A percentile compares a stretch with the other conserved stretches of the same genome.
Conservation (phyloP, 2,797 vertebrate species). For the Pempheris klunzingeri region DNA sequence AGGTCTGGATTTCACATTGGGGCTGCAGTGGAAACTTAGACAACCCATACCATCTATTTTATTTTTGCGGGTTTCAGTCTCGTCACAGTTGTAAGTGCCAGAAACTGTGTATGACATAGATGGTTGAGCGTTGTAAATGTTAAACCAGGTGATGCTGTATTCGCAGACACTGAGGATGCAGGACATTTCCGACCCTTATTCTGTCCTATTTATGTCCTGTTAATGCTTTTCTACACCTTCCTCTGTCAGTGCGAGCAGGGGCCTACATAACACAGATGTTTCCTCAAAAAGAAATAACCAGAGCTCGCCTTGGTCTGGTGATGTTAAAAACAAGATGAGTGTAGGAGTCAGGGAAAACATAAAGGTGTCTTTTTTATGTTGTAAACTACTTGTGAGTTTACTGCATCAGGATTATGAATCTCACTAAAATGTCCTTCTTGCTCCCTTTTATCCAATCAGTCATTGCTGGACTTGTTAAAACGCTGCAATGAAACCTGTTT, state of each 20-base stretch:
- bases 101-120: background rate
- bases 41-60: background rate
- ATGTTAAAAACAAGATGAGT: constrained; percentile 25
- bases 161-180: background rate
- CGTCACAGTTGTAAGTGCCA: background rate
- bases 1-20: constrained; percentile 18
- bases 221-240: constrained; percentile 32
- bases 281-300: constrained; percentile 68
- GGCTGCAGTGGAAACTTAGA: background rate
- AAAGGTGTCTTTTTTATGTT: background rate
- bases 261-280: constrained; percentile 75
- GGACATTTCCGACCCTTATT: constrained; percentile 18
- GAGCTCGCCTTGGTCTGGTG: constrained; percentile 35
- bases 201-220: constrained; percentile 20
- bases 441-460: background rate
- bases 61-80: background rate
- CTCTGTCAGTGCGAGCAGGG: constrained; percentile 37
- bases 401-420: background rate
- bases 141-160: constrained; percentile 16
- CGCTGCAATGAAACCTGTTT: constrained; percentile 7
- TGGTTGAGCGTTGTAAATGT: background rate
- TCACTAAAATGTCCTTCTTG: background rate
- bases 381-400: background rate
- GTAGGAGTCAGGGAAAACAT: constrained; percentile 14
- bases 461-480: constrained; percentile 13